These are phyloP conservation scores for Oophaga sylvatica DNA, from an alignment of 2,797 vertebrate genomes.

Conservation along the genomic window DNA sequence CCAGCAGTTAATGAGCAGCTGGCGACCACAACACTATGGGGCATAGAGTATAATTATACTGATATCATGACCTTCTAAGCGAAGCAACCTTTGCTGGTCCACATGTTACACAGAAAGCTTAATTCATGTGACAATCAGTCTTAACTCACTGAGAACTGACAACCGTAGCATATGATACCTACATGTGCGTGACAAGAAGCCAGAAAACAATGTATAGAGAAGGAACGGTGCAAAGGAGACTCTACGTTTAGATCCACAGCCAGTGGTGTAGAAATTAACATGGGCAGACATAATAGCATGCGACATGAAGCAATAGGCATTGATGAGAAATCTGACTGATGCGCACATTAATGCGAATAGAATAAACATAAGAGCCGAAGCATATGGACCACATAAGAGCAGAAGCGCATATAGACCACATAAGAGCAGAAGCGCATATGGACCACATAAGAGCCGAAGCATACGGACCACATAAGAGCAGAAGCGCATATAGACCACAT, in stretches of 20 bases:
- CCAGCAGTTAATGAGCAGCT: conserved; percentile 3
- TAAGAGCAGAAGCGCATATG: too few relatives aligned
- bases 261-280: neutral
- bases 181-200: conserved; percentile 5
- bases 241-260: neutral
- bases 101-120: conserved; percentile 16
- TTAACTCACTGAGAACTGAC: neutral
- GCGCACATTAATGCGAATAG: conserved; percentile 2
- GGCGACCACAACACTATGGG: conserved; percentile 10
- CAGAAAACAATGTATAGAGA: neutral
- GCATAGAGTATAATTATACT: neutral
- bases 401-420: too few relatives aligned
- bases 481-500: too few relatives aligned
- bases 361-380: neutral
- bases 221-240: neutral
- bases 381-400: neutral
- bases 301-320: neutral
- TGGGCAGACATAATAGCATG: neutral
- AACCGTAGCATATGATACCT: neutral
- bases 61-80: neutral
- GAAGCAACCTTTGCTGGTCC: neutral
- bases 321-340: neutral
- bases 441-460: too few relatives aligned
- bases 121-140: conserved; percentile 11
- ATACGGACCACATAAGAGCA: too few relatives aligned